Percentiles rank a stretch among this genome's conserved stretches.
phyloP scores from a whole-genome alignment of 2,113 vertebrate genomes.

The Isichthys henryi region DNA sequence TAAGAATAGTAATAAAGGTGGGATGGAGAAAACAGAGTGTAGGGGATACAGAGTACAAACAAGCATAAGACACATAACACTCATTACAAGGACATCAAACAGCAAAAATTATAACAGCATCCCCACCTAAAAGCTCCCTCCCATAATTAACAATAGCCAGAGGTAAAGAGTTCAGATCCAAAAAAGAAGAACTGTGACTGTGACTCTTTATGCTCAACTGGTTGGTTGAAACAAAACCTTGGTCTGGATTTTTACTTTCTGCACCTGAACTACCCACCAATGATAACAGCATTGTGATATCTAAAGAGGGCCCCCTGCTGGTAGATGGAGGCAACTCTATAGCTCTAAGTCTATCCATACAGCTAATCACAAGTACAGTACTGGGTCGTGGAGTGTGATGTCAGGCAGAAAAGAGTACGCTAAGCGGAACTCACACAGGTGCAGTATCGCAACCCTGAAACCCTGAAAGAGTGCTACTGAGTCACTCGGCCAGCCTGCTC shows the following conservation, averaged over 20 bases:
- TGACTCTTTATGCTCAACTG: not conserved
- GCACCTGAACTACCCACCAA: not conserved
- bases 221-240: not conserved
- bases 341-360: not conserved
- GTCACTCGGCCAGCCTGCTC: not conserved
- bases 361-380: not conserved
- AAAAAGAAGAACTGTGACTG: not conserved
- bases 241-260: not conserved
- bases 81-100: no score
- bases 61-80: no score
- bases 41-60: no score
- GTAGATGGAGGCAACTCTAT: not conserved
- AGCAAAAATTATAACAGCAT: no score
- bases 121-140: not conserved
- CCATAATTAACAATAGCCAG: not conserved
- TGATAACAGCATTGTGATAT: not conserved
- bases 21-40: no score
- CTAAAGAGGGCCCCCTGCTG: not conserved
- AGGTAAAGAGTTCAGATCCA: not conserved
- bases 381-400: not conserved
- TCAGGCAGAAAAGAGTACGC: not conserved
- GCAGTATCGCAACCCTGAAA: not conserved
- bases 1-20: no score
- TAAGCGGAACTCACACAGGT: not conserved
- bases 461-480: not conserved